Evolutionary conservation across 2,888 invertebrate species (phyloP).

Genomic region (Halocaridina rubra): DNA sequence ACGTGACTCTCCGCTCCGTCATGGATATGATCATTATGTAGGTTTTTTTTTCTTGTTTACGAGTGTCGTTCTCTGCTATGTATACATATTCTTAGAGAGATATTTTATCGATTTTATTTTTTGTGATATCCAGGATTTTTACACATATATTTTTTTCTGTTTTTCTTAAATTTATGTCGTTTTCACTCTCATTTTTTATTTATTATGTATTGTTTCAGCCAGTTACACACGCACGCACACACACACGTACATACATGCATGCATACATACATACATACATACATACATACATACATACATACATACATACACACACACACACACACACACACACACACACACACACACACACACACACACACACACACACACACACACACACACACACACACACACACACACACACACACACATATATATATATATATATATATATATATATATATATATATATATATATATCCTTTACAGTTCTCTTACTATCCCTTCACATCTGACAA

Average conservation of each 20-base stretch:
- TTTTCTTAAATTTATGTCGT: background rate
- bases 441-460: slow-evolving; percentile 1
- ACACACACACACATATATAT: background rate
- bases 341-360: background rate
- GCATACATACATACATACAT: background rate
- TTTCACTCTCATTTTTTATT: background rate
- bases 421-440: slow-evolving; percentile 7
- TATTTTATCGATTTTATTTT: too few species aligned
- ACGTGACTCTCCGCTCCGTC: too few species aligned
- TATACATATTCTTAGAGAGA: too few species aligned
- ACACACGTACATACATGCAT: background rate
- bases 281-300: background rate
- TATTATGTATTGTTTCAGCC: background rate
- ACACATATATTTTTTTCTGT: background rate
- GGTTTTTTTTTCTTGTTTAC: too few species aligned
- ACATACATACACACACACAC: too few species aligned
- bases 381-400: background rate
- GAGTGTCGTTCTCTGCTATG: too few species aligned
- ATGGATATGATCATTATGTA: too few species aligned
- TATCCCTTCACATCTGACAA: too few species aligned
- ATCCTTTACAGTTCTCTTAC: too few species aligned
- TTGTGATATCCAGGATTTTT: too few species aligned
- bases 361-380: background rate
- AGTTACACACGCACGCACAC: background rate
- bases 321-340: too few species aligned